A percentile compares a stretch with the other conserved stretches of the same genome.
Conservation (phyloP, 2,888 invertebrate genomes). For the Hololepta plana region DNA sequence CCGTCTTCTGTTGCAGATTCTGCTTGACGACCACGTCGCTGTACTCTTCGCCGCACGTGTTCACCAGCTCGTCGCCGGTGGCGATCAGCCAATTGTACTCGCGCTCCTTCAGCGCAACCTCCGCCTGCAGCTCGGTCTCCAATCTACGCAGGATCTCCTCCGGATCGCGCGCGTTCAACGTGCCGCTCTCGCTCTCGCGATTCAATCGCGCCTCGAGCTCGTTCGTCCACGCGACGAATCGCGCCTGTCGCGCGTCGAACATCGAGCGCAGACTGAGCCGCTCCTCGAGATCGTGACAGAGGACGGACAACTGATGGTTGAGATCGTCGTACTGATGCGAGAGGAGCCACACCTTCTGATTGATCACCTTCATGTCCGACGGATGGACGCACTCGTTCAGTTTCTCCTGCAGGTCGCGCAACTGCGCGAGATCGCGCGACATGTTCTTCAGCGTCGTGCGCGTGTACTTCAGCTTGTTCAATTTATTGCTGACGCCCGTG, state of each 20-base stretch:
- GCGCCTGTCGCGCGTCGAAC: slow-evolving; percentile 46
- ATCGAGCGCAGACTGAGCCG: slow-evolving; percentile 49
- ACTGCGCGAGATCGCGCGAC: slow-evolving; percentile 45
- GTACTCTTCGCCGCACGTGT: slow-evolving; percentile 44
- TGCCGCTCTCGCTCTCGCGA: slow-evolving; percentile 32
- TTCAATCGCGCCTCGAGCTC: slow-evolving; percentile 49
- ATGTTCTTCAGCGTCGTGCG: slow-evolving; percentile 38
- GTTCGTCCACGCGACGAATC: slow-evolving; percentile 52
- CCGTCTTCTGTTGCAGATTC: slow-evolving; percentile 34
- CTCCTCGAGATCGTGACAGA: slow-evolving; percentile 57
- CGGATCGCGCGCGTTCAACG: slow-evolving; percentile 34
- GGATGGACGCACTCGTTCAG: slow-evolving; percentile 72
- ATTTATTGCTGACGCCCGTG: slow-evolving; percentile 41
- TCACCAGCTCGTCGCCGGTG: slow-evolving; percentile 46
- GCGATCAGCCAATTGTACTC: slow-evolving; percentile 62
- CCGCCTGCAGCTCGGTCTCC: slow-evolving; percentile 56
- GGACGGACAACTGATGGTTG: slow-evolving; percentile 55
- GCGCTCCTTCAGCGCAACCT: slow-evolving; percentile 54
- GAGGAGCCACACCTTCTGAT: slow-evolving; percentile 59
- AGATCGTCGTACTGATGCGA: slow-evolving; percentile 67
- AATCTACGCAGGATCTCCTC: slow-evolving; percentile 53
- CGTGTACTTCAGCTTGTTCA: slow-evolving; percentile 42
- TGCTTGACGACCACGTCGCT: slow-evolving; percentile 38
- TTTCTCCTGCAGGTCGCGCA: slow-evolving; percentile 61
- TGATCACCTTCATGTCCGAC: slow-evolving; percentile 61